These are phyloP conservation scores for Chorisops tibialis DNA, from an alignment of 2,888 invertebrate genomes.

Conservation along the genomic window DNA sequence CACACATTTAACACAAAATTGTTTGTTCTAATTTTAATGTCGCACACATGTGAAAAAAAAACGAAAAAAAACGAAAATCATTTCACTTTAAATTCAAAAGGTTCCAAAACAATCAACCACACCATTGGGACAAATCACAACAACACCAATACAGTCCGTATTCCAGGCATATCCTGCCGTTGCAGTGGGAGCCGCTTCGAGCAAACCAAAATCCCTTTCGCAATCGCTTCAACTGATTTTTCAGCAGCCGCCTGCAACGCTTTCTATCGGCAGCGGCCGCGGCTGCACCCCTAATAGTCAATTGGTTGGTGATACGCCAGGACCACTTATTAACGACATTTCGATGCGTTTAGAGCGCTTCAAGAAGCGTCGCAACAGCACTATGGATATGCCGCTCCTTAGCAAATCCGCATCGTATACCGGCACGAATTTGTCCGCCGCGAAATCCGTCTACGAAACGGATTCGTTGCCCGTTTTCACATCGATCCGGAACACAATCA, in stretches of 20 bases:
- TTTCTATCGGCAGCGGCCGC: neutral
- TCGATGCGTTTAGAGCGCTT: neutral
- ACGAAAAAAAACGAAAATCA: neutral
- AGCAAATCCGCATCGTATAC: constrained; percentile 24
- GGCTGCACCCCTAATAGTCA: neutral
- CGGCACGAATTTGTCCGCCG: neutral
- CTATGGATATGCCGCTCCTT: constrained; percentile 22
- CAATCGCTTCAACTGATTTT: constrained; percentile 38
- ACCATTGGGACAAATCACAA: neutral
- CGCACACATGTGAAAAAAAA: constrained; percentile 5
- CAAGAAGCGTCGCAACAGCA: constrained; percentile 31
- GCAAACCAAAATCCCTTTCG: constrained; percentile 34
- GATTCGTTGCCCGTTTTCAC: neutral
- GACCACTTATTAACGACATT: neutral
- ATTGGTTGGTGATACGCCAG: neutral
- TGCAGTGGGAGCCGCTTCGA: neutral
- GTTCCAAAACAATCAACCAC: constrained; percentile 14
- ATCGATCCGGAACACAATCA: neutral
- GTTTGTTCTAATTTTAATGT: neutral
- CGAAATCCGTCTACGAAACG: neutral
- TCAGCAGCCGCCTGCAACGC: constrained; percentile 28
- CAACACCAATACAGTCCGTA: neutral
- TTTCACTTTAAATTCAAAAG: constrained; percentile 18
- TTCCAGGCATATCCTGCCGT: neutral
- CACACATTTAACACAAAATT: constrained; percentile 14